A percentile compares a stretch with the other conserved stretches of the same genome.
Conservation (phyloP, 2,888 invertebrate species). For the Eupsilia transversa region DNA sequence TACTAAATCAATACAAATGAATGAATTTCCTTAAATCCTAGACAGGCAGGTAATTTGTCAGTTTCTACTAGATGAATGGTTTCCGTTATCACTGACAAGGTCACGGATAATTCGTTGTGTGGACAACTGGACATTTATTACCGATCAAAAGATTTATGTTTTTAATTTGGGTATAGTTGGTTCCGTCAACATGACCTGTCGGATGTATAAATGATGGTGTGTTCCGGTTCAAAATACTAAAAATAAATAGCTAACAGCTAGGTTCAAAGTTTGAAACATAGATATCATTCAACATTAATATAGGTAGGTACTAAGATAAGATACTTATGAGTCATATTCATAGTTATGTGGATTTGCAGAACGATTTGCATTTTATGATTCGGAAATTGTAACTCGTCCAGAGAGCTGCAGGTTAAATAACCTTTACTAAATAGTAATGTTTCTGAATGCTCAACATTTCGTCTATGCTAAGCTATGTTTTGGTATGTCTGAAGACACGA, state of each 20-base stretch:
- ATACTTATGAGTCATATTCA: neutral
- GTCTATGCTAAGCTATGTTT: neutral
- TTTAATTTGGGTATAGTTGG: conserved; percentile 23
- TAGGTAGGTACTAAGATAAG: neutral
- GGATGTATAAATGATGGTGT: neutral
- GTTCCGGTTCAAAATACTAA: conserved; percentile 14
- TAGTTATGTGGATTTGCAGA: neutral
- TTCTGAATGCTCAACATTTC: neutral
- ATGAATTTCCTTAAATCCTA: conserved; percentile 25
- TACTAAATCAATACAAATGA: conserved; percentile 7
- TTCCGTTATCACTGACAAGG: conserved; percentile 28
- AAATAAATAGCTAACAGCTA: neutral
- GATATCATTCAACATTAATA: neutral
- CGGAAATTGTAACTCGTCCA: neutral
- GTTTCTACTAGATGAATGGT: conserved; percentile 32
- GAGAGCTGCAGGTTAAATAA: neutral
- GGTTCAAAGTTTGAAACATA: neutral
- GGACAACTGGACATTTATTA: conserved; percentile 22
- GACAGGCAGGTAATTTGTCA: conserved; percentile 35
- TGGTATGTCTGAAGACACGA: neutral
- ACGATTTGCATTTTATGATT: neutral
- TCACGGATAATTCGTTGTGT: conserved; percentile 9
- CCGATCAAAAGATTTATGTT: conserved; percentile 35
- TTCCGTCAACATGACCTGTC: conserved; percentile 20
- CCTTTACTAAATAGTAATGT: neutral